Evolutionary conservation across 2,113 vertebrate genomes (phyloP).

Genomic region (Asarcornis scutulata): DNA sequence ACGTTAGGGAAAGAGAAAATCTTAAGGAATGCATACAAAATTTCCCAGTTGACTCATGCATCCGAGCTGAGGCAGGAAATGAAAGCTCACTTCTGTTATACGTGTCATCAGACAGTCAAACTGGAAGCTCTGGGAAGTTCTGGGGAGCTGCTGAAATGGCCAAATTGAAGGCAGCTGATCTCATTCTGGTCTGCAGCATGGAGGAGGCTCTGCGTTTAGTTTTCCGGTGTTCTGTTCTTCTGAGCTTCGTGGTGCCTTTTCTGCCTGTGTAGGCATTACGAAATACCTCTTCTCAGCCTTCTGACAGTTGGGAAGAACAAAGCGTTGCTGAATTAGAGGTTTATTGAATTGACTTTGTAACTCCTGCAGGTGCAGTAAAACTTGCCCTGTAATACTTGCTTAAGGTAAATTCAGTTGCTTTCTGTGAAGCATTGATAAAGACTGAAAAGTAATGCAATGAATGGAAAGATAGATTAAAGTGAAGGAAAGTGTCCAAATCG

Average conservation of each 20-base stretch:
- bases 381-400: accelerated
- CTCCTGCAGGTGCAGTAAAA: neutral
- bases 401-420: neutral
- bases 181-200: neutral
- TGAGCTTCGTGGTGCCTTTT: neutral
- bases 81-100: neutral
- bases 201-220: neutral
- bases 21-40: neutral
- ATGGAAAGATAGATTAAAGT: neutral
- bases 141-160: neutral
- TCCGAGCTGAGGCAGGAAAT: constrained; percentile 23
- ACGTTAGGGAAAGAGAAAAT: accelerated
- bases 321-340: neutral
- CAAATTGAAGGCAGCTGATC: neutral
- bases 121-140: neutral
- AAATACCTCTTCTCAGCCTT: neutral
- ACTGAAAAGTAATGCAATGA: neutral
- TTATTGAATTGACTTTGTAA: neutral
- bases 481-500: neutral
- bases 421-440: neutral
- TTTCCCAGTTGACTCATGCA: constrained; percentile 7
- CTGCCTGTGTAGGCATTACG: neutral
- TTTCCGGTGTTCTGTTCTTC: neutral
- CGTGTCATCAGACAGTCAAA: neutral
- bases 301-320: neutral